A percentile compares a stretch with the other conserved stretches of the same genome.
Conservation (phyloP, 2,113 vertebrate genomes). For the Piliocolobus tephrosceles region DNA sequence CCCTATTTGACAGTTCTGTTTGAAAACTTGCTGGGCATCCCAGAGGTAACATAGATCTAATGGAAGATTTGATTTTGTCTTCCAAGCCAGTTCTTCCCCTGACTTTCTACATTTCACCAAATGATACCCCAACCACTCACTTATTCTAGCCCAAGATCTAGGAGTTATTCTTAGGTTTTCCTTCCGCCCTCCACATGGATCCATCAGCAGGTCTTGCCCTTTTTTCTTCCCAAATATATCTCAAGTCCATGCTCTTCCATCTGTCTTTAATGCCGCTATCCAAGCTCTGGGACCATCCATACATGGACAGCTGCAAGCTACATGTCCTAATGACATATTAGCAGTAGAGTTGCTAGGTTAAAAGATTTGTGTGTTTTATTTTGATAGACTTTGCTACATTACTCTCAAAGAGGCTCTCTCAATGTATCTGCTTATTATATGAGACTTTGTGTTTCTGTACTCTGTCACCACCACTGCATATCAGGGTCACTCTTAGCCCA, state of each 20-base stretch:
- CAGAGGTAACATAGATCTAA: not conserved
- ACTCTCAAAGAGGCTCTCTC: not conserved
- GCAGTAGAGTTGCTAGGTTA: not conserved
- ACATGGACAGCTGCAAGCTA: not conserved
- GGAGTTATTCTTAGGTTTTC: not conserved
- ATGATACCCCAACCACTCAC: not conserved
- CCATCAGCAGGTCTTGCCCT: not conserved
- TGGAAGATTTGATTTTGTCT: not conserved
- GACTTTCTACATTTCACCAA: not conserved
- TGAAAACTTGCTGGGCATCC: not conserved
- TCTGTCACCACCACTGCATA: not conserved
- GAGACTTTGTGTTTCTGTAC: not conserved
- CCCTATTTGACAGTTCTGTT: not conserved
- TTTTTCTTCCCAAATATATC: not conserved
- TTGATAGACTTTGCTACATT: constrained; percentile 22
- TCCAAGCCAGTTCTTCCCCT: not conserved
- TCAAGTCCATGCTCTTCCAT: not conserved
- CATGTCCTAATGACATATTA: not conserved
- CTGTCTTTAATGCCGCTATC: not conserved
- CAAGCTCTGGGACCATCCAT: not conserved
- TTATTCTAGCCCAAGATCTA: not conserved
- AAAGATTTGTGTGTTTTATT: constrained; percentile 38
- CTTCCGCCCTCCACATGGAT: not conserved
- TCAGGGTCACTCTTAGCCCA: not conserved
- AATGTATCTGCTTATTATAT: not conserved